A percentile compares a stretch with the other conserved stretches of the same genome.
phyloP scores from a whole-genome alignment of 2,797 vertebrate species.

The Spondyliosoma cantharus region DNA sequence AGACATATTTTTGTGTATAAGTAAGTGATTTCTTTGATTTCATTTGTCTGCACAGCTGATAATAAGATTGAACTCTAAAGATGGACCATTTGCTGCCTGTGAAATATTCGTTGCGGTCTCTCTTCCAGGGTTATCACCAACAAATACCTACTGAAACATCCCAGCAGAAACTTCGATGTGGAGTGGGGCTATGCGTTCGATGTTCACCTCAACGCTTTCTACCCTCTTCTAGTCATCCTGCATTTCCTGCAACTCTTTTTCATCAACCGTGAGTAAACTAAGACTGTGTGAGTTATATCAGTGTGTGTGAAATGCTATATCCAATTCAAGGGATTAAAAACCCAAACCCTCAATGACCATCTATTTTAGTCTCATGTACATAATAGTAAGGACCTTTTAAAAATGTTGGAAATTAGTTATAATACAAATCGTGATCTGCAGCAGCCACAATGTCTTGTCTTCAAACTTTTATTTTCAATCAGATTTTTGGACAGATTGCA shows the following conservation, averaged over 20 bases:
- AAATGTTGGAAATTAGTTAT: no score
- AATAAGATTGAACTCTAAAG: neutral
- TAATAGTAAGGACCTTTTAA: no score
- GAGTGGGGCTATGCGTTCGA: slow-evolving; percentile 99
- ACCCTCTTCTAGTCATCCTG: slow-evolving; percentile 95
- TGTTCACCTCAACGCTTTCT: slow-evolving; percentile 98
- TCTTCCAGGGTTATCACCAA: slow-evolving; percentile 91
- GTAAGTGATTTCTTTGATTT: neutral
- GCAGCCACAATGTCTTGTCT: no score
- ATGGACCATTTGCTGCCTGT: neutral
- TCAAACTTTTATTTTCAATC: no score
- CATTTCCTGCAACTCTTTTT: slow-evolving; percentile 99
- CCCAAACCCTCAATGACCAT: no score
- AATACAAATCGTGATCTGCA: no score
- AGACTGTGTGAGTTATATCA: neutral
- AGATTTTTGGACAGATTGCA: no score
- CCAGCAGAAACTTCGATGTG: slow-evolving; percentile 89
- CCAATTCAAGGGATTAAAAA: neutral
- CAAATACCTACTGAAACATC: slow-evolving; percentile 92
- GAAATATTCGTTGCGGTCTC: neutral
- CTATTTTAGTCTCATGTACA: no score
- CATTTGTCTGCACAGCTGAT: neutral
- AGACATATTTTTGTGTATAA: neutral
- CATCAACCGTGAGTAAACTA: slow-evolving; percentile 92
- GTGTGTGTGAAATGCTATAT: neutral